phyloP scores from a whole-genome alignment of 1,140 invertebrate species.

The Hetaerina americana region DNA sequence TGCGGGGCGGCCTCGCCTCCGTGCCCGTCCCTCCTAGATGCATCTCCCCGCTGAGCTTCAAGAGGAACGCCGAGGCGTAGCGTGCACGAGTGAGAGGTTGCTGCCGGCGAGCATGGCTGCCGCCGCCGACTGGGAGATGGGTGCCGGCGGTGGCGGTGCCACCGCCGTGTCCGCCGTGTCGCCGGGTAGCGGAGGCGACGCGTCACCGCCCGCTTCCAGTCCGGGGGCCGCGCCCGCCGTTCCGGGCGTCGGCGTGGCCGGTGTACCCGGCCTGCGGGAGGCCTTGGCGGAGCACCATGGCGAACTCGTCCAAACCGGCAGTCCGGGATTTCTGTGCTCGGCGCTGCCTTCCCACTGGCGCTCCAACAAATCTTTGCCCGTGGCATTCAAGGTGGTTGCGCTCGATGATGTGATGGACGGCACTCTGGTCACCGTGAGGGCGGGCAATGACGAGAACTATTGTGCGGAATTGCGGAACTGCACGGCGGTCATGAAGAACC shows the following conservation, averaged over 20 bases:
- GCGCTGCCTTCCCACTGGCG: slow-evolving; percentile 84
- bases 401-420: slow-evolving; percentile 86
- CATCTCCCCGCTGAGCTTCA: slow-evolving; percentile 6
- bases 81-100: background rate
- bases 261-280: slow-evolving; percentile 55
- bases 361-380: slow-evolving; percentile 90
- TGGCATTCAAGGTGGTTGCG: slow-evolving; percentile 84
- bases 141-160: background rate
- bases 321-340: slow-evolving; percentile 83
- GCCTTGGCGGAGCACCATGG: slow-evolving; percentile 75
- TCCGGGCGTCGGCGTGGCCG: slow-evolving; percentile 41
- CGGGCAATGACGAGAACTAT: slow-evolving; percentile 94
- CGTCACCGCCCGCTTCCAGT: slow-evolving; percentile 31
- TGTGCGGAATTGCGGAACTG: slow-evolving; percentile 87
- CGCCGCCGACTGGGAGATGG: background rate
- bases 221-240: slow-evolving; percentile 28
- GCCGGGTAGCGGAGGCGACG: slow-evolving; percentile 23
- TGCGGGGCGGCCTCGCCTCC: background rate
- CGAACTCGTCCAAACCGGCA: slow-evolving; percentile 79
- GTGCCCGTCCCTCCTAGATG: slow-evolving; percentile 7
- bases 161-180: background rate
- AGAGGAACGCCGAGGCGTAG: background rate
- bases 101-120: background rate
- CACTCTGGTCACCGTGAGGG: slow-evolving; percentile 80
- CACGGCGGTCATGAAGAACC: slow-evolving; percentile 88